Evolutionary conservation across 2,888 invertebrate species (phyloP), one percentile per base, ranked within the genome.

Genomic region (Quadroppia sp.): DNA sequence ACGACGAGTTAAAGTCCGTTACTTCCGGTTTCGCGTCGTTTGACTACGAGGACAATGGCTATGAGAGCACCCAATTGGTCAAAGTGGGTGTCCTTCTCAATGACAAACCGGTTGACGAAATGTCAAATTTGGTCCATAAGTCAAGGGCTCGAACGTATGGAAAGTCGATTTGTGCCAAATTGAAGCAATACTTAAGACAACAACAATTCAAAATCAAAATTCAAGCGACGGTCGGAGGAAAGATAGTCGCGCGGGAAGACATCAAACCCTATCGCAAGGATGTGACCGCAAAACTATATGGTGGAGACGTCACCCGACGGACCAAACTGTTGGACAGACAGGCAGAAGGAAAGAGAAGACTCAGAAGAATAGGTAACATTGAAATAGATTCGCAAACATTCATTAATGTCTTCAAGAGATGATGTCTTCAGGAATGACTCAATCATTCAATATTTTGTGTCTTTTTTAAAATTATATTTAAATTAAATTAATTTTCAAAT

Each of bases 1-100:
- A 95, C 81, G 97, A 98, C 81, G 86, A 87, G 3, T 84, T 97
- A 1, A 98, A 98, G 83, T 89, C 91, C 17, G 80, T 92, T 23
- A 90, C 92, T 2, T 95, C 95, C 0, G 98, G 98, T 40, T 98
- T 94, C 84, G 98, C 95, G 0, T 85, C 92, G 81, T 95, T 95
- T 81, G 94, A 94, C 82, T 95, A 95, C 81, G 93, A 94, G 82
- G 90, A 93, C 81, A 83, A 87, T 80, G 96, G 92, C 1, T 98
- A 90, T 82, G 87, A 90, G 77, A 80, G 81, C 82, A 76, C 94
- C 76, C 85, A 89, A 75, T 85, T 98, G 79, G 89, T 90, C 0
- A 92, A 91, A 82, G 83, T 94, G 83, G 86, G 87, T 76, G 87
- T 93, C 80, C 80, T 88, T 71, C 83, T 98, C 36, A 98, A 98